Percentiles rank a stretch among this genome's conserved stretches.
These are phyloP conservation scores for Ametastegia equiseti DNA, from an alignment of 2,888 invertebrate genomes.

Conservation along the genomic window DNA sequence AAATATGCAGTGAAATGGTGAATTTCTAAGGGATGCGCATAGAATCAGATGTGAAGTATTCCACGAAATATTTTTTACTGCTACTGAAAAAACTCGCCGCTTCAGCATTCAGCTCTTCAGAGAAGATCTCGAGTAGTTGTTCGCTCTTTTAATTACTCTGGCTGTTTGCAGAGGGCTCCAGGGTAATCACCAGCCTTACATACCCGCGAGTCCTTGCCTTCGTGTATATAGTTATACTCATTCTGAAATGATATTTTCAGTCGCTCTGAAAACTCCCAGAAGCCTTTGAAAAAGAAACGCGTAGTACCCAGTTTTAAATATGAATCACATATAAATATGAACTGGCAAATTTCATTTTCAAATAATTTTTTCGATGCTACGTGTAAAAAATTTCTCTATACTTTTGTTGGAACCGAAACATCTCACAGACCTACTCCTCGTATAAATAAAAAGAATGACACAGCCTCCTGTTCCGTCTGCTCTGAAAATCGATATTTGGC, in stretches of 20 bases:
- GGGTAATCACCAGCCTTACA: conserved; percentile 50
- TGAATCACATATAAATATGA: neutral
- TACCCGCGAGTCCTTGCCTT: conserved; percentile 46
- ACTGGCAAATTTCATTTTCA: neutral
- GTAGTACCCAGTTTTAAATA: conserved; percentile 8
- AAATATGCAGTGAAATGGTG: conserved; percentile 16
- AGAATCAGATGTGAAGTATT: conserved; percentile 41
- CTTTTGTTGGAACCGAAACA: neutral
- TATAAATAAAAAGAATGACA: no score
- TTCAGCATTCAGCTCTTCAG: conserved; percentile 48
- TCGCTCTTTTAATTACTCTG: conserved; percentile 50
- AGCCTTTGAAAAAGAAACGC: conserved; percentile 29
- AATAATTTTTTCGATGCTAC: neutral
- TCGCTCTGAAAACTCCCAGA: conserved; percentile 8
- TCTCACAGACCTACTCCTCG: no score
- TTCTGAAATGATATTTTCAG: conserved; percentile 44
- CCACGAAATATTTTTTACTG: conserved; percentile 29
- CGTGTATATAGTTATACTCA: conserved; percentile 41
- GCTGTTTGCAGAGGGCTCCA: conserved; percentile 51
- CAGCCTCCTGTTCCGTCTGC: no score
- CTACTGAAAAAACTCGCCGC: conserved; percentile 41
- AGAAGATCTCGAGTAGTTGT: conserved; percentile 51
- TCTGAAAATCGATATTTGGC: no score
- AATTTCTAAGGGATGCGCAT: conserved; percentile 15
- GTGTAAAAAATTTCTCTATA: neutral